phyloP scores from a whole-genome alignment of 2,888 invertebrate genomes.

The Acanthococcus lagerstroemiae region DNA sequence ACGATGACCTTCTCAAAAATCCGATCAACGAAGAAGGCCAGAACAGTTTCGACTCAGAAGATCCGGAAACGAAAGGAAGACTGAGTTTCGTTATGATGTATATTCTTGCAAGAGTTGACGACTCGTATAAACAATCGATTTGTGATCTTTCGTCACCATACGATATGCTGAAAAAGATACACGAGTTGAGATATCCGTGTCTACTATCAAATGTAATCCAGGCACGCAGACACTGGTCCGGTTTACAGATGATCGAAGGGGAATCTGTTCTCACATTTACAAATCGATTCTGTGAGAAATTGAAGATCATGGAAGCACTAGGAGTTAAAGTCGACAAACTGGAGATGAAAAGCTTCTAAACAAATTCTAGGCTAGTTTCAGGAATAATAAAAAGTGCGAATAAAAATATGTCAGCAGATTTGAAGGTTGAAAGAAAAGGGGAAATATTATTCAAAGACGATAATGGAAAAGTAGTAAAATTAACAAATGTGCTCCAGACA shows the following conservation, averaged over 20 bases:
- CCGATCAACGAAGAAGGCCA: background rate
- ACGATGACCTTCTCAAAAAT: background rate
- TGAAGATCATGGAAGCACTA: too few relatives aligned
- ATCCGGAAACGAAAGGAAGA: background rate
- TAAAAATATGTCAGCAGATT: conserved; percentile 1
- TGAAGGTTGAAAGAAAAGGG: background rate
- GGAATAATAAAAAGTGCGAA: background rate
- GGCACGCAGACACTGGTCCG: background rate
- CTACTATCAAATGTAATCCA: background rate
- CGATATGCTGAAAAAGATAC: background rate
- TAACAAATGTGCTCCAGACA: background rate
- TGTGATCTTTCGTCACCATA: background rate
- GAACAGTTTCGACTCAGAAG: too few relatives aligned
- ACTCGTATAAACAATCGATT: background rate
- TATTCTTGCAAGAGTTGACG: background rate
- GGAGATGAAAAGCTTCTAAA: background rate
- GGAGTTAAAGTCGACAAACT: background rate
- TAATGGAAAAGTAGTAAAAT: background rate
- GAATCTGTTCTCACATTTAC: background rate
- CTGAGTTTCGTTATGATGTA: background rate
- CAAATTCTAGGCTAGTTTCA: background rate
- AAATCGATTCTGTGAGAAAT: background rate
- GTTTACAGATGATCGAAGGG: background rate
- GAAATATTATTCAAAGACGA: background rate
- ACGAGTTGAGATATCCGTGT: background rate